Evolutionary conservation across 2,797 vertebrate genomes (phyloP).

Genomic region (Coccyzus lansbergi): DNA sequence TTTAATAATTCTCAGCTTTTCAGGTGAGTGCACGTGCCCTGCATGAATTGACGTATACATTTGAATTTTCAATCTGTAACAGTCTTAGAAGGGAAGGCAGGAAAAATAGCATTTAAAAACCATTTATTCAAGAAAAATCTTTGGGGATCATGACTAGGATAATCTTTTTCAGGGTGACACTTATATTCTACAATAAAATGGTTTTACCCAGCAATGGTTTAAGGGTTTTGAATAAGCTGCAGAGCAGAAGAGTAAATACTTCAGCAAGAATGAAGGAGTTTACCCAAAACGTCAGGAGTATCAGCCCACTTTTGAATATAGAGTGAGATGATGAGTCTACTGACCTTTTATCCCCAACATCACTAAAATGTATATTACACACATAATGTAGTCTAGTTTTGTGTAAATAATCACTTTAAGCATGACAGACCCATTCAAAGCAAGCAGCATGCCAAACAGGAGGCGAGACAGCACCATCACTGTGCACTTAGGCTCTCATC

Average conservation of each 20-base stretch:
- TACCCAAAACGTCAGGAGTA: background rate
- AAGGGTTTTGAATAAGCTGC: conserved; percentile 35
- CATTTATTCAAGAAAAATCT: conserved; percentile 50
- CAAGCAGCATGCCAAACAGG: background rate
- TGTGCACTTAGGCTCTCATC: background rate
- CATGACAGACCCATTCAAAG: background rate
- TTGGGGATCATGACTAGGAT: conserved; percentile 28
- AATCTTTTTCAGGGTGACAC: conserved; percentile 56
- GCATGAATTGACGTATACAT: background rate
- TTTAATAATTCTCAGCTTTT: background rate
- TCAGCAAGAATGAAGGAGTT: background rate
- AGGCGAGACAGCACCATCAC: background rate
- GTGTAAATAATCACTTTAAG: background rate
- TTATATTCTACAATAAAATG: conserved; percentile 29
- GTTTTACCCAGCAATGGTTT: conserved; percentile 42
- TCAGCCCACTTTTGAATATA: conserved; percentile 8
- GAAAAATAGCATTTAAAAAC: background rate
- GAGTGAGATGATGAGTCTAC: background rate
- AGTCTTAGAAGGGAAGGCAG: background rate
- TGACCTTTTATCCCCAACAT: conserved; percentile 8
- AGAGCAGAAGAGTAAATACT: background rate
- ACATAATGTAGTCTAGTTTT: background rate
- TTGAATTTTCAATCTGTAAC: conserved; percentile 19
- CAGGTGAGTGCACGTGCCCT: background rate
- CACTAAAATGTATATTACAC: background rate